Percentiles rank a stretch among this genome's conserved stretches.
These are phyloP conservation scores for Malthinus flaveolus DNA, from an alignment of 2,888 invertebrate genomes.

Conservation along the genomic window DNA sequence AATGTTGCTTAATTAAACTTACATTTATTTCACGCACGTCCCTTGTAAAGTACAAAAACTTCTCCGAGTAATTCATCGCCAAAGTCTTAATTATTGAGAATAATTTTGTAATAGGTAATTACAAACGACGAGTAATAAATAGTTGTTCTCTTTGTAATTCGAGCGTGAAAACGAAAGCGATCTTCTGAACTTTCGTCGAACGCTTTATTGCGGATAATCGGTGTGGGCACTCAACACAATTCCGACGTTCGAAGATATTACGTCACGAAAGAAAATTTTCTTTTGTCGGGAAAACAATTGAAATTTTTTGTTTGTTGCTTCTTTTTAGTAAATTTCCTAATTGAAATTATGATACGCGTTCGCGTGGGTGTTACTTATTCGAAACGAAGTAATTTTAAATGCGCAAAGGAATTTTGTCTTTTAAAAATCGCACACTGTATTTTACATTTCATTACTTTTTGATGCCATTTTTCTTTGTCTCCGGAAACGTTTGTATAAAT, in stretches of 20 bases:
- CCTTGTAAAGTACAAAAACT: no score
- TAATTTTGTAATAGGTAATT: not conserved
- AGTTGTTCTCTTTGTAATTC: not conserved
- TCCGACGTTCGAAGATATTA: conserved; percentile 3
- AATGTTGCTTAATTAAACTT: no score
- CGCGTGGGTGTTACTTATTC: not conserved
- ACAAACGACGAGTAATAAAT: not conserved
- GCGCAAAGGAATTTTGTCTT: no score
- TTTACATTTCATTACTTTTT: no score
- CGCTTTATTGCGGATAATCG: conserved; percentile 5
- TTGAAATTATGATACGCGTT: not conserved
- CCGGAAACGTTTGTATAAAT: no score
- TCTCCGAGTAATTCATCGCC: no score
- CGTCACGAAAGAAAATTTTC: not conserved
- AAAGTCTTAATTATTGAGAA: no score
- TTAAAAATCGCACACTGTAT: no score
- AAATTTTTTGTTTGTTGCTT: no score
- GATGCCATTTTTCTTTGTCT: not conserved
- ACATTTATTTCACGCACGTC: no score
- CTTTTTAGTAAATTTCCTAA: not conserved
- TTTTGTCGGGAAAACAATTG: not conserved
- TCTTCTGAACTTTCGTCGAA: not conserved
- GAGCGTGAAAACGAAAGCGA: conserved; percentile 1
- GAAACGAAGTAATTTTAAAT: not conserved
- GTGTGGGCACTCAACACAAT: not conserved